phyloP scores from a whole-genome alignment of 1,140 invertebrate genomes.

The Trigoniulus corallinus region DNA sequence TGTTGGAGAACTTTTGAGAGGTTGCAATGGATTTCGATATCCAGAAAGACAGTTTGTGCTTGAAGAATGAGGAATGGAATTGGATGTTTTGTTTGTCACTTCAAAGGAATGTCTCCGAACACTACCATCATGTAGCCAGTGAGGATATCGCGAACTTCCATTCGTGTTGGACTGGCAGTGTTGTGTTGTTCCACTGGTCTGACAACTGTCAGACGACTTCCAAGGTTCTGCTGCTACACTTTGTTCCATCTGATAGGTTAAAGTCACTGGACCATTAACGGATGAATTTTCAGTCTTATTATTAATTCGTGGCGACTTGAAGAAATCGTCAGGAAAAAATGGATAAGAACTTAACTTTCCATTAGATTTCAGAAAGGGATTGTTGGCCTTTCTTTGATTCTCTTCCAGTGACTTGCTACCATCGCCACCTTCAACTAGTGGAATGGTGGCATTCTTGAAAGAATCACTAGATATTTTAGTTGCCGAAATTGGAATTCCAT shows the following conservation, averaged over 20 bases:
- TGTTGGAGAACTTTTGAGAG: no score
- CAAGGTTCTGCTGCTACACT: neutral
- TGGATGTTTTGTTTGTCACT: neutral
- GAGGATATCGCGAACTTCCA: neutral
- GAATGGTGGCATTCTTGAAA: no score
- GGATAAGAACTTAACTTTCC: neutral
- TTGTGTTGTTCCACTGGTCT: no score
- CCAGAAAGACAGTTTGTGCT: neutral
- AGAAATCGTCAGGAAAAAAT: neutral
- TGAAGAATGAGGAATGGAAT: neutral
- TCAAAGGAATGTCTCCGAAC: neutral
- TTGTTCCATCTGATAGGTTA: neutral
- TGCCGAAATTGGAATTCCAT: neutral
- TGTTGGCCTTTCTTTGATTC: neutral
- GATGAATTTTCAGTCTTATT: neutral
- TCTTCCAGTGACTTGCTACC: neutral
- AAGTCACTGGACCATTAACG: neutral
- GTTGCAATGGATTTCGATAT: no score
- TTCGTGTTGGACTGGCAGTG: neutral
- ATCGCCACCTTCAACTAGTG: no score
- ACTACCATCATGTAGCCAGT: neutral
- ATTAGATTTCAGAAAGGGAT: neutral
- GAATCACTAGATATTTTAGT: neutral
- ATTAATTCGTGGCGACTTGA: neutral
- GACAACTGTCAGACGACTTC: neutral